Conservation (phyloP, 2,888 invertebrate genomes). For the Biston stratarius region DNA sequence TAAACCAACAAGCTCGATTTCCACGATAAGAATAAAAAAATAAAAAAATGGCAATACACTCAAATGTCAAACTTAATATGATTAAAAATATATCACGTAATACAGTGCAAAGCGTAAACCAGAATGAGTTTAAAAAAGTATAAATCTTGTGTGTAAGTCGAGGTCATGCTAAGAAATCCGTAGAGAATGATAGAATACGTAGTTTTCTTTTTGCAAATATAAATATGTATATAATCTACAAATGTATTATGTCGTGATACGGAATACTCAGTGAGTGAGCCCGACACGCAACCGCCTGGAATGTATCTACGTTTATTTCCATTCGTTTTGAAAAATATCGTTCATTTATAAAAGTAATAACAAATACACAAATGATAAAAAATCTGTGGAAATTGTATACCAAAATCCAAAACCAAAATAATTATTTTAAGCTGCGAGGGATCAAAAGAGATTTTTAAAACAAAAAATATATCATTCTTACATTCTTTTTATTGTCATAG, state of each 20-base stretch:
- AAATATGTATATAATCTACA: not conserved
- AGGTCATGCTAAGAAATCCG: too few species aligned
- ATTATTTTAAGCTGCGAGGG: slow-evolving; percentile 32
- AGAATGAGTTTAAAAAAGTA: too few species aligned
- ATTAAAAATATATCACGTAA: not conserved
- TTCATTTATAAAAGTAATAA: not conserved
- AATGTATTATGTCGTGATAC: too few species aligned
- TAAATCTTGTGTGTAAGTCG: too few species aligned
- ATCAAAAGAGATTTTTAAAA: slow-evolving; percentile 27
- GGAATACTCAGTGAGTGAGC: too few species aligned
- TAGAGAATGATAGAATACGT: too few species aligned
- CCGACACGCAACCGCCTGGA: too few species aligned
- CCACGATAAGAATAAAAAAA: too few species aligned
- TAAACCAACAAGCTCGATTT: too few species aligned
- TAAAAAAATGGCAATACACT: too few species aligned
- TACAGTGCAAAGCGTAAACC: not conserved
- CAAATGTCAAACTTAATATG: not conserved
- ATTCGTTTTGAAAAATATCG: not conserved
- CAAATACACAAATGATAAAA: not conserved
- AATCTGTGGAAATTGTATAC: slow-evolving; percentile 48
- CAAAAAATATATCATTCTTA: slow-evolving; percentile 45
- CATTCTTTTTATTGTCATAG: slow-evolving; percentile 60
- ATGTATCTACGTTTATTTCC: too few species aligned
- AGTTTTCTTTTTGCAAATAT: too few species aligned
- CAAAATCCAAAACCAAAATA: slow-evolving; percentile 73